phyloP scores from a whole-genome alignment of 2,113 vertebrate genomes.

The Hydrolagus affinis region DNA sequence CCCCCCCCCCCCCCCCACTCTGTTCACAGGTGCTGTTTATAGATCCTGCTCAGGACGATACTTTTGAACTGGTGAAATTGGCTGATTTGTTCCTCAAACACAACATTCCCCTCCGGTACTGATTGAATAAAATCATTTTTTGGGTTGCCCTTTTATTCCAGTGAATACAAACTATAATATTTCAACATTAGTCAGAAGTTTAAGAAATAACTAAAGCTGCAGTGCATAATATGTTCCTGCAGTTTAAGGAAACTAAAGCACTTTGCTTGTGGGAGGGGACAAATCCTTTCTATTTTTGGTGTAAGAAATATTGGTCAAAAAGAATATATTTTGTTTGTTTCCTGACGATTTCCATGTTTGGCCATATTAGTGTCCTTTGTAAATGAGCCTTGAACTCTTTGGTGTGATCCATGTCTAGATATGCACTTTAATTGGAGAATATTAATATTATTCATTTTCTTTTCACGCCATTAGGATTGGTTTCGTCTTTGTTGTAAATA shows the following conservation, averaged over 20 bases:
- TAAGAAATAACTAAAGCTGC: background rate
- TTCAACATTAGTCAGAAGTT: background rate
- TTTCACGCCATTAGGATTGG: conserved; percentile 68
- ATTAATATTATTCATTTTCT: conserved; percentile 34
- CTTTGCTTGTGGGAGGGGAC: background rate
- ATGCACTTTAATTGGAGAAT: background rate
- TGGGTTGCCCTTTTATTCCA: background rate
- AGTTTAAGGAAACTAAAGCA: background rate
- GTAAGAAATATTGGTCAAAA: background rate
- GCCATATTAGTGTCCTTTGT: too few relatives aligned
- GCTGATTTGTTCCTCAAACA: conserved; percentile 77
- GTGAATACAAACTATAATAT: background rate
- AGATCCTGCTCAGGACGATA: conserved; percentile 72
- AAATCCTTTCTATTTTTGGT: background rate
- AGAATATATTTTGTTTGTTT: background rate
- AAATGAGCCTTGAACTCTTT: too few relatives aligned
- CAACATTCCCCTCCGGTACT: conserved; percentile 81
- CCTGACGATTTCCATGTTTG: too few relatives aligned
- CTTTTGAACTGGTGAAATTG: conserved; percentile 71
- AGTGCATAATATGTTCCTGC: background rate
- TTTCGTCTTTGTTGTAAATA: conserved; percentile 83
- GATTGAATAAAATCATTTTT: background rate
- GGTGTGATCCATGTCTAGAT: background rate
- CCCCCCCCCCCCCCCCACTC: background rate
- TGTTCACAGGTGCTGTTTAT: conserved; percentile 77